Base-by-base conservation (phyloP, 2,113 vertebrate species). In the Mirounga angustirostris region DNA sequence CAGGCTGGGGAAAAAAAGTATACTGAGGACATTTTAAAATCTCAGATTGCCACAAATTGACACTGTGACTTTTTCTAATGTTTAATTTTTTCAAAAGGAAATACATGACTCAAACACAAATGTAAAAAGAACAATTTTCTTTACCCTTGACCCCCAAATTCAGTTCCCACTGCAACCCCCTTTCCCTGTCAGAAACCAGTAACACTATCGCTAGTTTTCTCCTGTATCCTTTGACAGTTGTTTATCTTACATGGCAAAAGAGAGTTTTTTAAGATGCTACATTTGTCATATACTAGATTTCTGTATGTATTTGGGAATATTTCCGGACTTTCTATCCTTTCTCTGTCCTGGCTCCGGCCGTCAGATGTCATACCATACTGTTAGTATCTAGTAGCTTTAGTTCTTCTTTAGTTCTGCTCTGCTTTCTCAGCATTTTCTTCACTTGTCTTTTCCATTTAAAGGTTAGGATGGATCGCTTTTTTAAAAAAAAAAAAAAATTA, bases 371-470 rank as follows among this genome's bases (percentile, higher is more conserved):
- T 8, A 16, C 8, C 50, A 28, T 21, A n/a, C 54, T 88, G 52
- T 26, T 18, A 79, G 13, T 43, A 28, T 30, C 50, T 13, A 33
- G 16, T 50, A 59, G 28, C 10, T 33, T 52, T 43, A 50, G 43
- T 63, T 21, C 18, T 90, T 10, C 19, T 28, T 84, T n/a, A 36
- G 36, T 36, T 16, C 36, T 28, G 36, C 30, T 81, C 24, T 33
- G 80, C 63, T n/a, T 80, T 83, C 71, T 91, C 30, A 87, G 67
- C 36, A 46, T 95, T 95, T 97, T 74, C 40, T 95, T 91, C 26
- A n/a, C 28, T 91, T 26, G 7, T 50, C 50, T 89, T 95, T 88
- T 71, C 36, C 33, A 80, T 40, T 59, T 92, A 89, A 89, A 92
- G 14, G 50, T 82, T 88, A 79, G 58, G 43, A 58, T 74, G 63